Percentiles rank a stretch among this genome's conserved stretches.
These are phyloP conservation scores for Solenopsis invicta DNA, from an alignment of 1,140 invertebrate genomes.

Conservation along the genomic window DNA sequence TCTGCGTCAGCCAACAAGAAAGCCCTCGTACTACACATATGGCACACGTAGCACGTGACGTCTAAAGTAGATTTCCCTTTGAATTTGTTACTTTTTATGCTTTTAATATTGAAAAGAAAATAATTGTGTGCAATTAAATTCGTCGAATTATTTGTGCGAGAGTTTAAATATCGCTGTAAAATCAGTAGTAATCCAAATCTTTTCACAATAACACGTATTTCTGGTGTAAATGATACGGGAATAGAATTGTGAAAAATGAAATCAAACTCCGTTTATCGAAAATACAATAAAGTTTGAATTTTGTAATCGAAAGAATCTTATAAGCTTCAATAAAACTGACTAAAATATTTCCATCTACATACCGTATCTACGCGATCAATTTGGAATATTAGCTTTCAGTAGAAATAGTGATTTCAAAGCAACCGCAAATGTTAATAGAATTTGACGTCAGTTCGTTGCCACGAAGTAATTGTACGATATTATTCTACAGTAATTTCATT, in stretches of 20 bases:
- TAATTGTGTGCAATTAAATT: neutral
- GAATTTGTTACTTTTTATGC: neutral
- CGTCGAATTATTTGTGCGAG: neutral
- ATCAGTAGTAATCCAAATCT: neutral
- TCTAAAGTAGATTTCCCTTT: slow-evolving; percentile 28
- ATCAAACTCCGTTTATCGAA: neutral
- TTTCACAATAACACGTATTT: neutral
- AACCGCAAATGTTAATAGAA: slow-evolving; percentile 8
- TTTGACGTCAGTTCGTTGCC: neutral
- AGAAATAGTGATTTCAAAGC: neutral
- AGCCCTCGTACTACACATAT: slow-evolving; percentile 14
- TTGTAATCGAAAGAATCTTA: neutral
- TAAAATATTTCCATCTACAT: slow-evolving; percentile 7
- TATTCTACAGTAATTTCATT: slow-evolving; percentile 10
- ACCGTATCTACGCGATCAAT: neutral
- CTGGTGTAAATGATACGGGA: no score
- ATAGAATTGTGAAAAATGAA: neutral
- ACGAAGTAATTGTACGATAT: neutral
- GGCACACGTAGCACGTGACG: slow-evolving; percentile 7
- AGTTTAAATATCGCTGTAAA: neutral
- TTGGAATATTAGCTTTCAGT: neutral
- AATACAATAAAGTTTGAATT: neutral
- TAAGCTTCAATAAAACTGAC: neutral
- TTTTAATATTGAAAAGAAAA: slow-evolving; percentile 18
- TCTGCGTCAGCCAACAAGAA: slow-evolving; percentile 76